Base-by-base conservation (phyloP, 2,797 vertebrate genomes). In the Chromis chromis region DNA sequence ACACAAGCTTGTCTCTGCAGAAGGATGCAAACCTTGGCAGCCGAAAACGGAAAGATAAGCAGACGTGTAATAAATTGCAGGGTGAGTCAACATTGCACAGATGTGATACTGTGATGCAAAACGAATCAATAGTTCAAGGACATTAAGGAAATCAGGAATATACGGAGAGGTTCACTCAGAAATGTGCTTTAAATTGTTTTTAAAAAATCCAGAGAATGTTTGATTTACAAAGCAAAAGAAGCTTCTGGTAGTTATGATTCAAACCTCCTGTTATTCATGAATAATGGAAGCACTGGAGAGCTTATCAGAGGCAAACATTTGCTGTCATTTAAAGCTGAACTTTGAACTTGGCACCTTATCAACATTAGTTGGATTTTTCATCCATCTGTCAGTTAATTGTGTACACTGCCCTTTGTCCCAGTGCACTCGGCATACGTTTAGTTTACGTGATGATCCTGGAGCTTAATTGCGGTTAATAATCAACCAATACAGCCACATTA, bases 401-500 rank as follows among this genome's bases (percentile, higher is more conserved):
- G 46, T 19, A 66, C 72, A 25, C 39, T 72, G 70, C 49, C 36
- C 61, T 81, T 80, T 80, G 77, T 79, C 56, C 54, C 54, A 31
- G 67, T 65, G 33, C 62, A 74, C 63, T 74, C 46, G n/a, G n/a
- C 21, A 17, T 78, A 50, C 48, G 39, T 70, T 75, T 60, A 60
- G 44, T 73, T 76, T 53, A 21, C 4, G 13, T 66, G 82, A 63
- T 53, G 69, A 79, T 64, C 50, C 57, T 4, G 1, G 54, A 60
- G 31, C 56, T 69, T 86, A 85, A 90, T 90, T 83, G 56, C 42
- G 70, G 86, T 88, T 89, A 91, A 92, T 88, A 46, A 87, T 90
- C 56, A 0, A 89, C 90, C 55, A 52, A 80, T 78, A 65, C 59
- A 36, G 74, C 49, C 76, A 46, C 80, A 83, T 84, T 76, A 76